Percentiles rank a stretch among this genome's conserved stretches.
These are phyloP conservation scores for Sorex araneus DNA, from an alignment of 2,113 vertebrate genomes.

Conservation along the genomic window DNA sequence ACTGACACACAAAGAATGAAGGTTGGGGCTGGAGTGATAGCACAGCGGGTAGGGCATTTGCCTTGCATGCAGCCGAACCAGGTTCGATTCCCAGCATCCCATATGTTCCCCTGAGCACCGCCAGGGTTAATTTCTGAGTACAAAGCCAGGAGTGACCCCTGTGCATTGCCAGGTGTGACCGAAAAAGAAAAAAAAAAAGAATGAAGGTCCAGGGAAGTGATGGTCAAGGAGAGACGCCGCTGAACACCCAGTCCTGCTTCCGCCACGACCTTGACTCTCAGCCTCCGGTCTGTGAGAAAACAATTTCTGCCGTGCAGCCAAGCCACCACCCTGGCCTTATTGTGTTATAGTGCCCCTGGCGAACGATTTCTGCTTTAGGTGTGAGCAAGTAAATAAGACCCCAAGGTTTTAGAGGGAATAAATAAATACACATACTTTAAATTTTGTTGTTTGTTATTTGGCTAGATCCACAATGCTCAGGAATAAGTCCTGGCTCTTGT, in stretches of 20 bases:
- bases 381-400: conserved; percentile 27
- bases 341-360: neutral
- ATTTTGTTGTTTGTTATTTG: no score
- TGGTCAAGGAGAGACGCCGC: neutral
- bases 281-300: neutral
- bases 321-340: neutral
- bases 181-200: no score
- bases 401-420: conserved; percentile 17
- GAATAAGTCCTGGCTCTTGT: no score
- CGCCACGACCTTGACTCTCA: neutral
- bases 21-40: no score
- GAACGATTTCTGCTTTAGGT: neutral
- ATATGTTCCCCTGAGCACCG: no score
- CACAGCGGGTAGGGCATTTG: no score
- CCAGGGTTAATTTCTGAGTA: no score
- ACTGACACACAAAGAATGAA: neutral
- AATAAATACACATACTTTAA: neutral
- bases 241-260: neutral
- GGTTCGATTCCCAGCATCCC: no score
- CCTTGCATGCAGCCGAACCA: no score
- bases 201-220: neutral
- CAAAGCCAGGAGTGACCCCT: no score
- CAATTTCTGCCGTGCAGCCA: neutral
- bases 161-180: no score
- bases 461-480: no score